Percentiles rank a stretch among this genome's conserved stretches.
These are phyloP conservation scores for Chalcis sispes DNA, from an alignment of 2,888 invertebrate species.

Conservation along the genomic window DNA sequence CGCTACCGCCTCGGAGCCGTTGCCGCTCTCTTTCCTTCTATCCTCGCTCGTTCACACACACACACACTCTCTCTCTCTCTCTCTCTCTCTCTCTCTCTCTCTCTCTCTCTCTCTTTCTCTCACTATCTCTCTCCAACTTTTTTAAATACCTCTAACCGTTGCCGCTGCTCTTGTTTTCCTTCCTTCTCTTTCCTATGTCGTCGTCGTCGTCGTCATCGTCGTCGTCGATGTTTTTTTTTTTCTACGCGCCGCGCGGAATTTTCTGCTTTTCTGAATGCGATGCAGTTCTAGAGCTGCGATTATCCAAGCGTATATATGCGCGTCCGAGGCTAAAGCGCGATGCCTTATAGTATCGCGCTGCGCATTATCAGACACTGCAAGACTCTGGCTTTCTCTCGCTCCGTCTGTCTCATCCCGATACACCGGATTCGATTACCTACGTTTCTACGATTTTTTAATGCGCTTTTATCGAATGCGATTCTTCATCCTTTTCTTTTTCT, in stretches of 20 bases:
- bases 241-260: background rate
- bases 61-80: background rate
- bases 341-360: background rate
- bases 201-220: background rate
- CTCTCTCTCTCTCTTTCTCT: background rate
- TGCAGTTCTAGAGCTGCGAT: conserved; percentile 55
- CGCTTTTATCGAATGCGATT: too few relatives aligned
- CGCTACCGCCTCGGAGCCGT: background rate
- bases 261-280: background rate
- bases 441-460: too few relatives aligned
- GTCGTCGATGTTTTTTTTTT: background rate
- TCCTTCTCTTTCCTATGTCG: background rate
- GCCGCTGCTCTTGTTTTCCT: background rate
- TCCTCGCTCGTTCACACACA: background rate
- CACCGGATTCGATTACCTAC: too few relatives aligned
- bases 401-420: too few relatives aligned
- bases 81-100: background rate
- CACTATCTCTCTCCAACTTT: background rate
- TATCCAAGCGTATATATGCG: conserved; percentile 43
- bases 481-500: too few relatives aligned
- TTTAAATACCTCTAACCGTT: too few relatives aligned
- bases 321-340: background rate
- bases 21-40: too few relatives aligned
- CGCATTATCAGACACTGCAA: background rate
- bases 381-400: background rate